Evolutionary conservation across 2,888 invertebrate species (phyloP), one percentile per base, ranked within the genome.

Genomic region (Nomada ferruginata): DNA sequence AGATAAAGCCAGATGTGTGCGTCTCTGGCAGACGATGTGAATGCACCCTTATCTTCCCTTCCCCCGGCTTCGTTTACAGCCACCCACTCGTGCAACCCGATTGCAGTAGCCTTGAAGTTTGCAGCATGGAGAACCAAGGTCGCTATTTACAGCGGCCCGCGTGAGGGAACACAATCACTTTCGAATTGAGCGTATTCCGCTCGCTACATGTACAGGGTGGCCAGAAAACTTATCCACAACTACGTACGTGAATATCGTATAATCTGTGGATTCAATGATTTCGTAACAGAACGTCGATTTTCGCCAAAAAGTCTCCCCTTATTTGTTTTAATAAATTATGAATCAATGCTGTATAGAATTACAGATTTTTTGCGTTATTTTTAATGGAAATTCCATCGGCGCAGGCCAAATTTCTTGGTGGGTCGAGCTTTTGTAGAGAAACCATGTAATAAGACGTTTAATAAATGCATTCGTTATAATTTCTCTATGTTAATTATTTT

Each of bases 51-150:
- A 87, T 88, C 84, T 86, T 20, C 78, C 77, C 85, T 78, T 76
- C 74, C 68, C 55, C 71, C 84, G 74, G 52, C 52, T 70, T 79
- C 79, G 81, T 79, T 83, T 81, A 76, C 86, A 84, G 82, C 84
- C 87, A 87, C 82, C 87, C 84, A 87, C 87, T 87, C 87, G 59
- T 76, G 79, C 88, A 85, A 85, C 76, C 79, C 77, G 76, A 85
- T 72, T 87, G 84, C 89, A 85, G 86, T 84, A 88, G 91, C 89
- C 90, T 91, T 90, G 89, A 89, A 85, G 90, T 85, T 86, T 84
- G 79, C 85, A 84, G 83, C 76, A 77, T 85, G 85, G 84, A 86
- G 84, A 88, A 90, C 82, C 91, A 90, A 91, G 90, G 90, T 89
- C 91, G 87, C 86, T 84, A 82, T 89, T 90, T 89, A 87, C 89